Evolutionary conservation across 2,888 invertebrate genomes (phyloP), one percentile per base, ranked within the genome.

Genomic region (Stenodera caucasica): DNA sequence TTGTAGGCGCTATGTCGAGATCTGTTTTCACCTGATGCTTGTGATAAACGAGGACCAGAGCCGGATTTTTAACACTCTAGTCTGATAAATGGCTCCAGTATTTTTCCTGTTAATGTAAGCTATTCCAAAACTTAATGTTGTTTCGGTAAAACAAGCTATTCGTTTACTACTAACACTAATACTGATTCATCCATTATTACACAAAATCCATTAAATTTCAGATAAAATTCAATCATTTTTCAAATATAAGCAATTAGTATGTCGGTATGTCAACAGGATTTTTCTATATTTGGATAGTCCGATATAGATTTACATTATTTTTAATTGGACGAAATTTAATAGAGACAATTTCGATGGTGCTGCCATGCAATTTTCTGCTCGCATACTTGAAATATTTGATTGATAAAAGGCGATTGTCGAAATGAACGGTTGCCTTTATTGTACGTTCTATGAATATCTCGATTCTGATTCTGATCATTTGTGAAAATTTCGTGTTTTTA

Each of bases 91-190:
- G 60, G 60, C 49, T 60, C 57, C 57, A 54, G 49, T 53, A 57
- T 62, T 62, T 40, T 58, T 62, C 57, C 49, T 55, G 53, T 54
- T 56, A 63, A 63, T 56, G 63, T 59, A 58, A 63, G 63, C 57
- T 56, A 57, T 63, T 63, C 49, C 51, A 51, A 53, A 62, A 56
- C 56, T 56, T 62, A 62, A 62, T 62, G 62, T 62, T 58, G 63
- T 59, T 59, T 59, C 58, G 54, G 58, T 63, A 54, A 59, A 63
- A 63, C 58, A 58, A 54, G 63, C 54, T 50, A 57, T 63, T 63
- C 63, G 59, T 63, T 57, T 61, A 54, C 58, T 63, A 59, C 62
- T 58, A 62, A n/a, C 8, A 18, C 56, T 50, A 55, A 58, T 56
- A 37, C 23, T 29, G 56, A 53, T 40, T 61, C 45, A 55, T 50